A percentile compares a stretch with the other conserved stretches of the same genome.
Evolutionary conservation across 2,113 vertebrate genomes (phyloP).

Genomic region (Athene noctua): DNA sequence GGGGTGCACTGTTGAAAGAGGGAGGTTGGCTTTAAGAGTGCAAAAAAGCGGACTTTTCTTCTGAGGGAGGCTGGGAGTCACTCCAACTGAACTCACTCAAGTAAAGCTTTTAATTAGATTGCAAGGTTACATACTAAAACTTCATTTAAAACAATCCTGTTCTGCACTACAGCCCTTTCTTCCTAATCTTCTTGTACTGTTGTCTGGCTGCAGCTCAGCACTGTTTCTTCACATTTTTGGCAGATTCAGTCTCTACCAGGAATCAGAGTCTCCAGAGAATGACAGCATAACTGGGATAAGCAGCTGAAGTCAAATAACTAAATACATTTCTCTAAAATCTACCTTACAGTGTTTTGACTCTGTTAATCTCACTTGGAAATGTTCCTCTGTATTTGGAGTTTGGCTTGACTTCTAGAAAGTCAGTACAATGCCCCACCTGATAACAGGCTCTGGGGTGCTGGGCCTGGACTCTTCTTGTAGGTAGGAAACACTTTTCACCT

Average conservation of each 20-base stretch:
- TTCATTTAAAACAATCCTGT: not conserved
- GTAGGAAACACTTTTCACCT: accelerated
- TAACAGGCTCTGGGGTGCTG: not conserved
- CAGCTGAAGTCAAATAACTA: not conserved
- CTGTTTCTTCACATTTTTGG: not conserved
- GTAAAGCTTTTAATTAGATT: not conserved
- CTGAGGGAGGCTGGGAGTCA: not conserved
- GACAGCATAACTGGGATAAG: not conserved
- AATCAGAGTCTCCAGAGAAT: not conserved
- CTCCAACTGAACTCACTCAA: not conserved
- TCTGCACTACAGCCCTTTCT: not conserved
- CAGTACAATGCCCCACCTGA: accelerated
- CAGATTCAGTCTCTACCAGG: not conserved
- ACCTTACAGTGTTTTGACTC: not conserved
- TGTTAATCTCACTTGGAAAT: not conserved
- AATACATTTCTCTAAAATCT: not conserved
- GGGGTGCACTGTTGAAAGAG: not conserved
- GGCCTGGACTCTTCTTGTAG: not conserved
- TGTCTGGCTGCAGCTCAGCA: not conserved
- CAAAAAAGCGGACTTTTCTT: not conserved
- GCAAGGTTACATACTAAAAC: not conserved
- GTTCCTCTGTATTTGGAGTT: not conserved
- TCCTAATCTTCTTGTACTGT: not conserved
- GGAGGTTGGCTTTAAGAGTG: not conserved
- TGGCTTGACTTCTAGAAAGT: not conserved